Percentiles rank a stretch among this genome's conserved stretches.
phyloP scores from a whole-genome alignment of 2,797 vertebrate species.

The Naso thynnoides region DNA sequence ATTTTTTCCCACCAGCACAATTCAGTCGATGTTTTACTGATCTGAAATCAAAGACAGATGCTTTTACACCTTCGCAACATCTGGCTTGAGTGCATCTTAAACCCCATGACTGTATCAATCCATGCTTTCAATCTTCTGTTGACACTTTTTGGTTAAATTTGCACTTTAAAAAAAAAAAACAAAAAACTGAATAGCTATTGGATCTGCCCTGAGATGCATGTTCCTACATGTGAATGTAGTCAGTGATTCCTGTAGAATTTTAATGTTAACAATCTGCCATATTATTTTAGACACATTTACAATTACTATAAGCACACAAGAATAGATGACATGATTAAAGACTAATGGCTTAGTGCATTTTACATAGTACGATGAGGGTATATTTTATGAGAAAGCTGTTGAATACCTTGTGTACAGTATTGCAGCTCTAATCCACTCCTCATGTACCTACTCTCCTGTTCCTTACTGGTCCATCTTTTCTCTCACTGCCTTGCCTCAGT shows the following conservation, averaged over 20 bases:
- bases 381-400: not conserved
- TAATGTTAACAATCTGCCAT: not conserved
- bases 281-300: not conserved
- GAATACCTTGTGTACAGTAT: conserved; percentile 1
- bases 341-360: not conserved
- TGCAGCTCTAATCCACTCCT: conserved; percentile 14
- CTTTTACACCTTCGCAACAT: not conserved
- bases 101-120: not conserved
- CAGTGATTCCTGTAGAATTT: not conserved
- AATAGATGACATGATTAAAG: no score
- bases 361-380: not conserved
- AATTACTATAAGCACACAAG: not conserved
- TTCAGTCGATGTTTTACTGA: not conserved
- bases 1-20: not conserved
- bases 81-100: not conserved
- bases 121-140: not conserved
- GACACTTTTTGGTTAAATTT: not conserved
- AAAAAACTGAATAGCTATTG: not conserved
- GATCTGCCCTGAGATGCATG: not conserved
- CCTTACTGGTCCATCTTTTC: conserved; percentile 3
- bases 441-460: conserved; percentile 3
- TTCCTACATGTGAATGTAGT: not conserved
- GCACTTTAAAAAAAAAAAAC: no score
- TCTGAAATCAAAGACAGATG: conserved; percentile 7
- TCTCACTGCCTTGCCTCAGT: conserved; percentile 12